A percentile compares a stretch with the other conserved stretches of the same genome.
Conservation (phyloP, 2,888 invertebrate genomes). For the Hydriomena furcata region DNA sequence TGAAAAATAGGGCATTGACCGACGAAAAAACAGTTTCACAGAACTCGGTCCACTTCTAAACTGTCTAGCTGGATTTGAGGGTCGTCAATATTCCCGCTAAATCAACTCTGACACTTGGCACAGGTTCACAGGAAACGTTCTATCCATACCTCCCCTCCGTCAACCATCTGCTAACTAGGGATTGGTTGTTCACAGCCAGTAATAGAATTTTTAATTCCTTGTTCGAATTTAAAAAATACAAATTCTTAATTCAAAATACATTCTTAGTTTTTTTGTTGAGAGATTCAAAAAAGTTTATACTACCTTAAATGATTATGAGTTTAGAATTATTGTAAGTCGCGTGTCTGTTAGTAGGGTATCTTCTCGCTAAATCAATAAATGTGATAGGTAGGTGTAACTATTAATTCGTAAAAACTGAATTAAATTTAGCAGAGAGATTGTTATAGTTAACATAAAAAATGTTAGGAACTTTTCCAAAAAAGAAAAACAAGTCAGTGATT, state of each 20-base stretch:
- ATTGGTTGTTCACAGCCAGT: not conserved
- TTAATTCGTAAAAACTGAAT: too few species aligned
- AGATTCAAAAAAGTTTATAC: too few species aligned
- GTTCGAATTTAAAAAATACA: not conserved
- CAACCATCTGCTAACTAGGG: conserved; percentile 15
- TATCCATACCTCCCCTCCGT: conserved; percentile 20
- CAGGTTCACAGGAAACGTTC: conserved; percentile 28
- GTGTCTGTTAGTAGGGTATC: too few species aligned
- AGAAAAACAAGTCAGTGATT: too few species aligned
- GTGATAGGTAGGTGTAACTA: too few species aligned
- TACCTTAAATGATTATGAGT: too few species aligned
- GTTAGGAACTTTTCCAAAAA: too few species aligned
- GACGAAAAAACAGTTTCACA: not conserved
- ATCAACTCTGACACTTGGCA: conserved; percentile 27
- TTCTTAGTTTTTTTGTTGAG: not conserved
- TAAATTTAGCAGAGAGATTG: too few species aligned
- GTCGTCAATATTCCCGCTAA: conserved; percentile 27
- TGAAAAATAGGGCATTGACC: conserved; percentile 14
- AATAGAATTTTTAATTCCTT: not conserved
- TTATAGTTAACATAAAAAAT: too few species aligned
- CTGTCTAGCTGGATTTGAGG: conserved; percentile 23
- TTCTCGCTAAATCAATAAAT: too few species aligned
- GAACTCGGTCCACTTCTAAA: conserved; percentile 10
- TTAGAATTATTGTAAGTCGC: too few species aligned
- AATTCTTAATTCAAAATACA: not conserved